Evolutionary conservation across 2,797 vertebrate species (phyloP), one percentile per base, ranked within the genome.

Genomic region (Emys orbicularis): DNA sequence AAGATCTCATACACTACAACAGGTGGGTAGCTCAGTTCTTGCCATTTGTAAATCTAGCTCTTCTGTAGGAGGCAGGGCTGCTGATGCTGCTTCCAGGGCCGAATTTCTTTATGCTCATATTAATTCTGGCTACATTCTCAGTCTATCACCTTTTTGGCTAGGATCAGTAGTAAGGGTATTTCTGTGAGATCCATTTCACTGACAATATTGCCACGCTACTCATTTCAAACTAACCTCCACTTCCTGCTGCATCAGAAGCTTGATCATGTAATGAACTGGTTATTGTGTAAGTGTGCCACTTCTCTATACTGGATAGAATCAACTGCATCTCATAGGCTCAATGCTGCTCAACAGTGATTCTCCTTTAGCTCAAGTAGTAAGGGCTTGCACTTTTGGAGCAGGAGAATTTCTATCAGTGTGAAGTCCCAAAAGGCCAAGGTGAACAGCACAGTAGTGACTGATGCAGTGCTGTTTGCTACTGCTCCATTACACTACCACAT

Each of bases 1-100:
- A 99, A 98, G 97, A 98, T 99, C 53, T 98, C 87, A 87, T 99
- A 99, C 84, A 98, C 47, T 1, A 98, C 98, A 93, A 96, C 95
- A 87, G 97, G 98, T 98, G 90, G 72, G 95, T 34, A 29, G 27
- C 47, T 49, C 25, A 5, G 74, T 49, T 31, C 44, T 49, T 77
- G 74, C 44, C 74, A 16, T 49, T 49, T 21, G 29, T 47, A 77
- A 47, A 77, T 77, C 41, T 47, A 8, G 27, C 27, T 77, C 12
- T 49, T 47, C 7, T 49, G 6, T 31, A 12, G 44, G 44, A 49
- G 25, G 12, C 27, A 77, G 44, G 11, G 27, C 15, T 47, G 41
- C 12, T 49, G 44, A 77, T 31, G 44, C 15, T 49, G 44, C 49
- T 49, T 77, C 27, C 74, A 49, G 44, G 16, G 27, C 15, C 15